Percentiles rank a stretch among this genome's conserved stretches.
Evolutionary conservation across 2,797 vertebrate species (phyloP).

Genomic region (Sebastolobus alascanus): DNA sequence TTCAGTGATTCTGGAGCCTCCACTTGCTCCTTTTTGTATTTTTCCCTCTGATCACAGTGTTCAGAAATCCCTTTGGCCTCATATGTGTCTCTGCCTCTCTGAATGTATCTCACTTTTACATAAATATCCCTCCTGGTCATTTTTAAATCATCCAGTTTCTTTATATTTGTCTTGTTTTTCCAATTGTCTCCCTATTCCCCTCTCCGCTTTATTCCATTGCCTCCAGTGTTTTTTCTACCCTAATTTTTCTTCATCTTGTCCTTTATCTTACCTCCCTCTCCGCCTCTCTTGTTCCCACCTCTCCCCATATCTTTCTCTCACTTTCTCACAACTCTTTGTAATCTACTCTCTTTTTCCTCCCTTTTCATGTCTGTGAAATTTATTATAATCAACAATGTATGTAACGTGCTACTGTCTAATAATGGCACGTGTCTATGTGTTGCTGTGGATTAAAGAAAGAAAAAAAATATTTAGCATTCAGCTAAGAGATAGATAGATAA

Average conservation of each 20-base stretch:
- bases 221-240: conserved; percentile 22
- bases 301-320: not conserved
- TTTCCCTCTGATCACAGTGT: not conserved
- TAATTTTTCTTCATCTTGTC: conserved; percentile 30
- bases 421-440: not conserved
- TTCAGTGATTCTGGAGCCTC: not conserved
- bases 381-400: not conserved
- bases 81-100: not conserved
- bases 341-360: not conserved
- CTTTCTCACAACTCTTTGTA: not conserved
- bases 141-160: conserved; percentile 5
- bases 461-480: not conserved
- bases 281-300: not conserved
- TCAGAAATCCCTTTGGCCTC: not conserved
- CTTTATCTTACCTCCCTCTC: conserved; percentile 34
- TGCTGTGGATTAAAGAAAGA: not conserved
- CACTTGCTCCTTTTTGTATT: not conserved
- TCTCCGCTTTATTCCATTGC: conserved; percentile 6
- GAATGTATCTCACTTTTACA: conserved; percentile 21
- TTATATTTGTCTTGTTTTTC: conserved; percentile 1
- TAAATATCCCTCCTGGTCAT: conserved; percentile 28
- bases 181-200: not conserved
- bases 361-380: not conserved
- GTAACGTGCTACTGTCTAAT: not conserved
- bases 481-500: not conserved